These are phyloP conservation scores for Popillia japonica DNA, from an alignment of 1,140 invertebrate species.

Conservation along the genomic window DNA sequence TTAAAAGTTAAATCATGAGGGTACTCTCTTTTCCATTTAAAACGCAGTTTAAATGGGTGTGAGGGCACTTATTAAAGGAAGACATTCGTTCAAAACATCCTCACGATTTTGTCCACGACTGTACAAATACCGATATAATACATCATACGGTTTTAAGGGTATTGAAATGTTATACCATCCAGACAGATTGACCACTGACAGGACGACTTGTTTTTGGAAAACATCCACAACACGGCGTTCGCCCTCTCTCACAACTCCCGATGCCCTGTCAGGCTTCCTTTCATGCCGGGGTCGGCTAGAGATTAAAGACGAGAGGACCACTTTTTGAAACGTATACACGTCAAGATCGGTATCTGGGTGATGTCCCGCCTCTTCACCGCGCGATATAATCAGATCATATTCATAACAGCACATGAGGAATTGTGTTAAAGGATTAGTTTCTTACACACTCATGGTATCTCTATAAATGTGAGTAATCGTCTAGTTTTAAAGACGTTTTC, in stretches of 20 bases:
- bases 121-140: background rate
- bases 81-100: too few relatives aligned
- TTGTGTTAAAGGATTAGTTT: constrained; percentile 34
- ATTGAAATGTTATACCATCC: constrained; percentile 20
- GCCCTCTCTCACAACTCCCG: background rate
- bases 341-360: constrained; percentile 28
- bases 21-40: too few relatives aligned
- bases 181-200: constrained; percentile 15
- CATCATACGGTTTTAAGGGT: background rate
- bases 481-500: too few relatives aligned
- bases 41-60: too few relatives aligned
- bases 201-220: constrained; percentile 26
- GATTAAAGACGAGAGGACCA: constrained; percentile 10
- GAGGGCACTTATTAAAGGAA: too few relatives aligned
- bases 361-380: constrained; percentile 1
- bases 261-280: background rate
- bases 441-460: background rate
- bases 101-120: too few relatives aligned
- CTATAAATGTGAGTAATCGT: background rate
- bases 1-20: constrained; percentile 4
- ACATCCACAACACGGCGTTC: background rate
- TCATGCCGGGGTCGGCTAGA: background rate
- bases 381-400: constrained; percentile 32
- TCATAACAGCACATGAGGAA: constrained; percentile 33
- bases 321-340: constrained; percentile 13